Percentiles rank a stretch among this genome's conserved stretches.
Conservation (phyloP, 2,888 invertebrate genomes). For the Synanthedon andrenaeformis region DNA sequence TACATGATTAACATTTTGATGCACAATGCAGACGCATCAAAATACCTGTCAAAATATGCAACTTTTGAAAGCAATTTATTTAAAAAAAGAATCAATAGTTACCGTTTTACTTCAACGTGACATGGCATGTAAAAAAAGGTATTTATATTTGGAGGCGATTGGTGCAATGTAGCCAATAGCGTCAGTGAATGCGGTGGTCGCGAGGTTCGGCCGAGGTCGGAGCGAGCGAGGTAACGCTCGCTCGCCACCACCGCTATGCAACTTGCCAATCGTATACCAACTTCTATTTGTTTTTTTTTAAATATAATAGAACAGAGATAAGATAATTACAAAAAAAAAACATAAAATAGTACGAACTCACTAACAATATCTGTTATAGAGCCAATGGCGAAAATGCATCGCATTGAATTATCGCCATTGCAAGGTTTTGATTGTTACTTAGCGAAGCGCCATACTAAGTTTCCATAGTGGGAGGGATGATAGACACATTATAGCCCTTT, state of each 20-base stretch:
- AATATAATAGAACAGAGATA: too few relatives aligned
- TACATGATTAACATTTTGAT: too few relatives aligned
- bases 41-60: not conserved
- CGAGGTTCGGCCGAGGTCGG: conserved; percentile 56
- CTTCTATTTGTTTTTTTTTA: too few relatives aligned
- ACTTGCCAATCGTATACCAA: not conserved
- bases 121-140: conserved; percentile 45
- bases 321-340: too few relatives aligned
- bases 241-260: conserved; percentile 20
- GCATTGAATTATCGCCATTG: too few relatives aligned
- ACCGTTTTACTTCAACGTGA: conserved; percentile 15
- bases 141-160: conserved; percentile 48
- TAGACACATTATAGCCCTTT: too few relatives aligned
- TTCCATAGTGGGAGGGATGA: too few relatives aligned
- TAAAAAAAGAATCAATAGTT: not conserved
- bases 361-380: not conserved
- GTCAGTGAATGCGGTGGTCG: conserved; percentile 47
- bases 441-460: too few relatives aligned
- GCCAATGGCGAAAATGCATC: too few relatives aligned
- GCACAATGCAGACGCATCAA: not conserved
- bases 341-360: not conserved
- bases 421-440: too few relatives aligned
- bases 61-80: not conserved
- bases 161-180: conserved; percentile 52
- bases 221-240: conserved; percentile 36